Evolutionary conservation across 2,113 vertebrate species (phyloP).

Genomic region (Pluvianellus socialis): DNA sequence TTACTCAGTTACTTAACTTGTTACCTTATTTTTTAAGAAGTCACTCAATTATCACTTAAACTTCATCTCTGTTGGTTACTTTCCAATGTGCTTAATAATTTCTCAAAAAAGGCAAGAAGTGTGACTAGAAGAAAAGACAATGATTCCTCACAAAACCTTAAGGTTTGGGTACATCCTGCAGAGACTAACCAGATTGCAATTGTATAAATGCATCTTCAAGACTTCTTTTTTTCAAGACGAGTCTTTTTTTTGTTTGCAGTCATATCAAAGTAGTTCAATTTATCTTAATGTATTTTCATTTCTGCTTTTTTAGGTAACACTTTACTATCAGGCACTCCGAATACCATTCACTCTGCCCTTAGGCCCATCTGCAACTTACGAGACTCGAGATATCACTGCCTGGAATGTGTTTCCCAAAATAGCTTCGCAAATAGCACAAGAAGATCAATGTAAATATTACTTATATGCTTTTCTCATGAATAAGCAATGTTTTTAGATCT

Average conservation of each 20-base stretch:
- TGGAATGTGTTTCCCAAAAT: conserved; percentile 59
- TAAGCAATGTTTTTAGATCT: background rate
- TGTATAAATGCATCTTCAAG: background rate
- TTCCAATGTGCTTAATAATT: background rate
- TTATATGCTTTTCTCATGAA: conserved; percentile 27
- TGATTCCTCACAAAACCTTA: background rate
- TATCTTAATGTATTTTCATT: conserved; percentile 30
- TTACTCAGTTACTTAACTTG: background rate
- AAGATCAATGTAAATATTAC: conserved; percentile 66
- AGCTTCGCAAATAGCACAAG: conserved; percentile 41
- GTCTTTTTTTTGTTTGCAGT: background rate
- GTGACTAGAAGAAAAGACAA: background rate
- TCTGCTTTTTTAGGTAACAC: conserved; percentile 62
- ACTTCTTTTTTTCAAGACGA: background rate
- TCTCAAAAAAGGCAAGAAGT: background rate
- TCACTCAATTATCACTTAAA: background rate
- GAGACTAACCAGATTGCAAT: background rate
- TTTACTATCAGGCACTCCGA: conserved; percentile 61
- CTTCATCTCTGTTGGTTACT: background rate
- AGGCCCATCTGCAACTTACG: background rate
- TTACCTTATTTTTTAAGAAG: background rate
- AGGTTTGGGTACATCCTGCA: background rate
- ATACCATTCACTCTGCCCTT: conserved; percentile 52
- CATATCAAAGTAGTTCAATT: background rate
- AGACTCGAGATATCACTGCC: conserved; percentile 29